Conservation (phyloP, 2,888 invertebrate genomes). For the Pachydiplax longipennis region DNA sequence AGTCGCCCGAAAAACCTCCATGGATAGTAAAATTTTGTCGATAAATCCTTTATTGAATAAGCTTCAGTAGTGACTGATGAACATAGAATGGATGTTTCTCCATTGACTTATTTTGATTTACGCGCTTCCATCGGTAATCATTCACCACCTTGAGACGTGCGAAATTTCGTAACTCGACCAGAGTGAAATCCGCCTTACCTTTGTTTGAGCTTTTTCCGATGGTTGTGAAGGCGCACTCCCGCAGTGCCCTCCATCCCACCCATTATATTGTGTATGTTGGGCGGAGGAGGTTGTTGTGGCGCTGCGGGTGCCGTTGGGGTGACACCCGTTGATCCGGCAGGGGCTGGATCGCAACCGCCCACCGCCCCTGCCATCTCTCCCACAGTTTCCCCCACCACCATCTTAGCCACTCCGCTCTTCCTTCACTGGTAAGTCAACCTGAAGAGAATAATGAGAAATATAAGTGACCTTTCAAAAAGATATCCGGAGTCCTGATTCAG, state of each 20-base stretch:
- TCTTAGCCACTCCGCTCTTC: not conserved
- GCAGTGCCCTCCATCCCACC: conserved; percentile 90
- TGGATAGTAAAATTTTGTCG: too few relatives aligned
- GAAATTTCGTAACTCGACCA: not conserved
- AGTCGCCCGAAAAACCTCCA: too few relatives aligned
- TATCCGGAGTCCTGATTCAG: too few relatives aligned
- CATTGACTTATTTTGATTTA: not conserved
- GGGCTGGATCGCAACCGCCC: conserved; percentile 13
- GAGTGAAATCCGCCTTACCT: conserved; percentile 65
- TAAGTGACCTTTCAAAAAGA: too few relatives aligned
- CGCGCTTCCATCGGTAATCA: not conserved
- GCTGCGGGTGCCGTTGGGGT: not conserved
- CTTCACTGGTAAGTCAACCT: not conserved
- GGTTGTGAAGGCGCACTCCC: conserved; percentile 88
- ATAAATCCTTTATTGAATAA: too few relatives aligned
- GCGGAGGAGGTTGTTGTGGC: not conserved
- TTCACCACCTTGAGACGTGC: too few relatives aligned
- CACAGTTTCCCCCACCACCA: conserved; percentile 44
- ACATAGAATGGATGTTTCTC: too few relatives aligned
- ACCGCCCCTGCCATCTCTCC: conserved; percentile 12
- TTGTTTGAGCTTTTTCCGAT: conserved; percentile 86
- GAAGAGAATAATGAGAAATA: not conserved
- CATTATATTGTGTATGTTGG: conserved; percentile 82
- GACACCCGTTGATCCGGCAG: conserved; percentile 4
- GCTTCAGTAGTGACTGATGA: too few relatives aligned